A percentile compares a stretch with the other conserved stretches of the same genome.
These are phyloP conservation scores for Limnodromus scolopaceus DNA, from an alignment of 2,797 vertebrate genomes.

Conservation along the genomic window DNA sequence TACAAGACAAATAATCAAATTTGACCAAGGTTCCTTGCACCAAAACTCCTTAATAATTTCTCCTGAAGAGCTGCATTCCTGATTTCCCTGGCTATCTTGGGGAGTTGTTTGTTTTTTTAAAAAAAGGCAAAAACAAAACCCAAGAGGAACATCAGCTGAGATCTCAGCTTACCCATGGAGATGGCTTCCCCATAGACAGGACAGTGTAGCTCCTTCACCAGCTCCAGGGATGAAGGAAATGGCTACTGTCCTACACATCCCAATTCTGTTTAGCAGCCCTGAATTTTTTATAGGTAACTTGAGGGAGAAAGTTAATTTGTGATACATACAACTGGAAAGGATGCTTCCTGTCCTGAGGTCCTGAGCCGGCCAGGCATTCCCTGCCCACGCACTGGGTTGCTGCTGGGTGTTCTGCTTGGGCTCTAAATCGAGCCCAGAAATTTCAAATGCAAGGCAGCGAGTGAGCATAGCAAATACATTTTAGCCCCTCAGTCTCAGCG, in stretches of 20 bases:
- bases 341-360: background rate
- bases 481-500: background rate
- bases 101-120: background rate
- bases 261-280: background rate
- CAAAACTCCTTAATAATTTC: background rate
- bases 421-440: background rate
- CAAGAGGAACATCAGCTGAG: background rate
- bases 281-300: background rate
- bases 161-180: background rate
- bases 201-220: background rate
- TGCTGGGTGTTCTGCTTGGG: background rate
- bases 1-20: background rate
- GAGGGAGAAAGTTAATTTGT: background rate
- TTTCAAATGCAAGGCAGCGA: background rate
- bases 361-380: rapidly evolving
- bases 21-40: background rate
- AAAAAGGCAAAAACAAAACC: no score
- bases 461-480: background rate
- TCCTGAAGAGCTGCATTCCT: background rate
- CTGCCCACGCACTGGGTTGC: background rate
- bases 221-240: background rate
- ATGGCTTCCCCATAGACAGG: background rate
- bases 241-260: background rate
- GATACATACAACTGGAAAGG: background rate
- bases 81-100: background rate